Percentiles rank a stretch among this genome's conserved stretches.
Conservation (phyloP, 2,888 invertebrate genomes). For the Drosophila austrosaltans region DNA sequence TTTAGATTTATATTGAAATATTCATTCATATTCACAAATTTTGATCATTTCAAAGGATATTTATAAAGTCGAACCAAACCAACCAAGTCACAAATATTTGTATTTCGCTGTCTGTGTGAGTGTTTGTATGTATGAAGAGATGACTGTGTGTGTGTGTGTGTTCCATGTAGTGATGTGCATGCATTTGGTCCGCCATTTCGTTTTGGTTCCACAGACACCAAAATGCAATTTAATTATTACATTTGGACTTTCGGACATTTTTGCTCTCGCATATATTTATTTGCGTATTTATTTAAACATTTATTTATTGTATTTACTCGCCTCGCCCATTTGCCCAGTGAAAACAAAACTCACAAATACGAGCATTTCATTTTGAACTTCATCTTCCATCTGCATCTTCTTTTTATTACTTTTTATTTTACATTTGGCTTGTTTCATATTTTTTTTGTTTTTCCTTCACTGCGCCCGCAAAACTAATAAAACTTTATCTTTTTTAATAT, state of each 20-base stretch:
- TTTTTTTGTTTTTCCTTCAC: neutral
- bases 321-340: slow-evolving; percentile 11
- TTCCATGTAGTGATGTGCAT: neutral
- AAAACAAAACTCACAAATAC: slow-evolving; percentile 40
- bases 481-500: slow-evolving; percentile 70
- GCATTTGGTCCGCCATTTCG: slow-evolving; percentile 66
- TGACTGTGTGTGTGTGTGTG: neutral
- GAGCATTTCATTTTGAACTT: slow-evolving; percentile 49
- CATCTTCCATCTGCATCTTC: slow-evolving; percentile 34
- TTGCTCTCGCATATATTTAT: slow-evolving; percentile 57
- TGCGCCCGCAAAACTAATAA: slow-evolving; percentile 57
- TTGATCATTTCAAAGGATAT: neutral
- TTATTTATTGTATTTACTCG: slow-evolving; percentile 44
- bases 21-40: too few relatives aligned
- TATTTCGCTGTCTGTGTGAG: neutral
- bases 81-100: neutral
- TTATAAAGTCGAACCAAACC: neutral
- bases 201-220: slow-evolving; percentile 61
- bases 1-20: too few relatives aligned
- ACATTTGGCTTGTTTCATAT: slow-evolving; percentile 37
- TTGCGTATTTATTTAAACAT: slow-evolving; percentile 70
- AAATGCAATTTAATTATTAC: slow-evolving; percentile 78
- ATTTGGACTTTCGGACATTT: slow-evolving; percentile 58
- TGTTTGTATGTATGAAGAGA: neutral
- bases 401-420: slow-evolving; percentile 54